Base-by-base conservation (phyloP, 2,113 vertebrate genomes). In the Percopsis transmontana region DNA sequence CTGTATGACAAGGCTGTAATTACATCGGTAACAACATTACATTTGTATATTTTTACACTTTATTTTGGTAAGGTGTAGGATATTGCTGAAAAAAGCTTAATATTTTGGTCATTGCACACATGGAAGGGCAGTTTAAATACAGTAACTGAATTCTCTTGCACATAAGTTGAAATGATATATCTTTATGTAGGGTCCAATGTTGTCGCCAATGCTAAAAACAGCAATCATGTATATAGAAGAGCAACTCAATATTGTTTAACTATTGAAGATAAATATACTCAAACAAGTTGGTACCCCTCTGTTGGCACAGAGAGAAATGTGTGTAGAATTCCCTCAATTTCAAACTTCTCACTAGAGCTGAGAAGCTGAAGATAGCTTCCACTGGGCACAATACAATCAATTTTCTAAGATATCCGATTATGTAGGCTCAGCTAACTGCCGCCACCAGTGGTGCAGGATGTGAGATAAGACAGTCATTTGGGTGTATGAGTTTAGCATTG, bases 181-280 rank as follows among this genome's bases (percentile, higher is more conserved):
- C 5, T 33, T 5, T 27, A 27, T 27, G 27, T 33, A 61, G 23
- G 15, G 19, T 54, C 38, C 9, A 39, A 58, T 60, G 38, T 57
- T 64, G 58, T 23, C 68, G 45, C 53, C 21, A 63, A 64, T 20
- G 13, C 27, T 66, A 27, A 38, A 27, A 62, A 13, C 64, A 58
- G 41, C 48, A 2, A 10, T 62, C 24, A 64, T 50, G 39, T 0
- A 33, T 19, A 15, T 58, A 20, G 10, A 58, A 57, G 4, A 58
- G 27, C 55, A 71, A 67, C 64, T 58, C 44, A 72, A 79, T 23
- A 64, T 60, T 4, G n/a, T n/a, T n/a, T n/a, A 1, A 56, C 58
- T 33, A 59, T 14, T 24, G 40, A 33, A 56, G 42, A 67, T 42
- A 68, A 75, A 59, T 5, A 23, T 1, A 68, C 50, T 56, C 0